These are phyloP conservation scores for Chesias legatella DNA, from an alignment of 2,888 invertebrate genomes.

Conservation along the genomic window DNA sequence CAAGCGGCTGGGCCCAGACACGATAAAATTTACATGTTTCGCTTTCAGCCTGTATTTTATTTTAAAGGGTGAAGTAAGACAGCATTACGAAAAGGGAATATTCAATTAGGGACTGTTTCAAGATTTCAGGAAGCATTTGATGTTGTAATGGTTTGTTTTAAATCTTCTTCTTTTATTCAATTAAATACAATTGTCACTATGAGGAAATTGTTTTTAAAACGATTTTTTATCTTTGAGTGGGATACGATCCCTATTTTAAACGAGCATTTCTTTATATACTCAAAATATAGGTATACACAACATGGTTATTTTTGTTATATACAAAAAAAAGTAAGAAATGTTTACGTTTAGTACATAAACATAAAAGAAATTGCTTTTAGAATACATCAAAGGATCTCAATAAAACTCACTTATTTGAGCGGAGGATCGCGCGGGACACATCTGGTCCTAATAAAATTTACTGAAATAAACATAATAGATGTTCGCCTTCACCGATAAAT, in stretches of 20 bases:
- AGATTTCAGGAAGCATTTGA: conserved; percentile 48
- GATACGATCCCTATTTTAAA: no score
- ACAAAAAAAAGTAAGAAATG: conserved; percentile 1
- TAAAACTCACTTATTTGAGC: conserved; percentile 63
- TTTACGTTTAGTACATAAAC: conserved; percentile 52
- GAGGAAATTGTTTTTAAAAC: no score
- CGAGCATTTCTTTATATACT: no score
- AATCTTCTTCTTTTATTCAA: background rate
- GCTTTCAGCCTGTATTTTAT: conserved; percentile 73
- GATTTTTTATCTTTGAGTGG: no score
- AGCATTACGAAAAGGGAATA: conserved; percentile 75
- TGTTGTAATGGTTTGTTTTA: conserved; percentile 1
- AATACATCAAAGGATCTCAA: conserved; percentile 66
- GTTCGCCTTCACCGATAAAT: conserved; percentile 41
- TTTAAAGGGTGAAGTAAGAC: conserved; percentile 77
- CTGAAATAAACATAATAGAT: conserved; percentile 50
- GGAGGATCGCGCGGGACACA: conserved; percentile 54
- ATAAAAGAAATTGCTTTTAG: conserved; percentile 54
- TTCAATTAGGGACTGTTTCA: conserved; percentile 72
- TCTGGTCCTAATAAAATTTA: conserved; percentile 64
- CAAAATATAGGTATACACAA: no score
- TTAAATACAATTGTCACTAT: no score
- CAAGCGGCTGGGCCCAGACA: conserved; percentile 58
- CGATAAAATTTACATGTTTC: conserved; percentile 79
- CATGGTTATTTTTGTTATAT: no score